A percentile compares a stretch with the other conserved stretches of the same genome.
Conservation (phyloP, 1,140 invertebrate genomes). For the Formica exsecta region DNA sequence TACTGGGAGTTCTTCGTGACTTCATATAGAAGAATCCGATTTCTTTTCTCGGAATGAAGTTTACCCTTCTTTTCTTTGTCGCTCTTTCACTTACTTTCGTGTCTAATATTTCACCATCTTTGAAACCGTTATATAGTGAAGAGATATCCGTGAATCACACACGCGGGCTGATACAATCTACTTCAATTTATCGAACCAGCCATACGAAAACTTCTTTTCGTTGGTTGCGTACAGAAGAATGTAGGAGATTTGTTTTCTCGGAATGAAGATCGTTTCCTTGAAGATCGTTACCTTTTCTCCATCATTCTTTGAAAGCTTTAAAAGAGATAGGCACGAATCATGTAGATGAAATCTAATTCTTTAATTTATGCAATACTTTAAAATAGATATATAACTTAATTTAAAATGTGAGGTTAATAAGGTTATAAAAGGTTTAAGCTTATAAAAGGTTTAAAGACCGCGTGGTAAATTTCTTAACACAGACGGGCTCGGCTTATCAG, state of each 20-base stretch:
- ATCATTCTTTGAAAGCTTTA: background rate
- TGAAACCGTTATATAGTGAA: background rate
- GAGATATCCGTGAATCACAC: conserved; percentile 13
- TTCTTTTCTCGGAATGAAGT: conserved; percentile 6
- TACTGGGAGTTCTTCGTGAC: background rate
- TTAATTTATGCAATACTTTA: background rate
- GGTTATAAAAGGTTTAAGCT: too few species aligned
- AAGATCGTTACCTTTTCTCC: too few species aligned
- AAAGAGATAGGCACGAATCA: background rate
- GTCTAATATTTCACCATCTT: background rate
- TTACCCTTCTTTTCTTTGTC: background rate
- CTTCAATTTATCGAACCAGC: background rate
- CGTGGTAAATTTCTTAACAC: background rate
- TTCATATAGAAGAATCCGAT: background rate
- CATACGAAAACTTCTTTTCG: background rate
- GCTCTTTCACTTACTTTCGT: background rate
- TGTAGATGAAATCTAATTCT: background rate
- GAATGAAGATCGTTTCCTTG: background rate
- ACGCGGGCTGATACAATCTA: background rate
- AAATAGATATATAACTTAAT: background rate
- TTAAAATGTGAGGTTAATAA: too few species aligned
- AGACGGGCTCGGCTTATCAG: background rate
- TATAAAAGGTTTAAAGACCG: background rate
- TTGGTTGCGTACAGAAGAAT: conserved; percentile 5
- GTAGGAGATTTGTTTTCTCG: background rate